Evolutionary conservation across 2,888 invertebrate species (phyloP), one percentile per base, ranked within the genome.

Genomic region (Agrenia bidenticulata): DNA sequence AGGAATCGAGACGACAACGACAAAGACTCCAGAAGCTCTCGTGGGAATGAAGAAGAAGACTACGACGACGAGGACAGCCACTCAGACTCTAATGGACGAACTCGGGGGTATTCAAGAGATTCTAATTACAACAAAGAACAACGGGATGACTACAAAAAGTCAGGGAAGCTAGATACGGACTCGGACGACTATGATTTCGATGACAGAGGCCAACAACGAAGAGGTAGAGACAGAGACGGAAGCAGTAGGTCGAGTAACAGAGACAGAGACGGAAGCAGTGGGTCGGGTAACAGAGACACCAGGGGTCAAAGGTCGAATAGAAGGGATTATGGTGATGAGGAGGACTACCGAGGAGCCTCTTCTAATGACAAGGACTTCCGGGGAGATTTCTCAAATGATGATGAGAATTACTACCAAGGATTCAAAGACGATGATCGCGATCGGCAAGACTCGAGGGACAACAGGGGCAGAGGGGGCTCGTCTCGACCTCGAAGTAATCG

Each of bases 41-140:
- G 17, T 11, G 17, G 32, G 2, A 9, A 32, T 2, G 26, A 55
- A 19, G 27, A 55, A 5, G 37, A 55, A 9, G 55, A 55, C 11
- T 32, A 27, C 5, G 32, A 55, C 37, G 55, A 55, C 26, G 55
- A 26, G 2, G 55, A 55, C 32, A 7, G 2, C 15, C 15, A 19
- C 51, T 7, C 5, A 9, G 15, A 23, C 17, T 55, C 27, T 2
- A 17, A 27, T 7, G 27, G 15, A 9, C 11, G 55, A 9, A 27
- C 27, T 17, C 19, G 17, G 55, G 55, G 55, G 9, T 55, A 32
- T 19, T 21, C 27, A 2, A 2, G 9, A 5, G 24, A 17, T 32
- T 27, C 55, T 5, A 55, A 55, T 15, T 55, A 27, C 55, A 55
- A 55, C 32, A 55, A 32, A 17, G 55, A 55, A 17, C 19, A 55